Base-by-base conservation (phyloP, 2,797 vertebrate species). In the Catharus ustulatus region DNA sequence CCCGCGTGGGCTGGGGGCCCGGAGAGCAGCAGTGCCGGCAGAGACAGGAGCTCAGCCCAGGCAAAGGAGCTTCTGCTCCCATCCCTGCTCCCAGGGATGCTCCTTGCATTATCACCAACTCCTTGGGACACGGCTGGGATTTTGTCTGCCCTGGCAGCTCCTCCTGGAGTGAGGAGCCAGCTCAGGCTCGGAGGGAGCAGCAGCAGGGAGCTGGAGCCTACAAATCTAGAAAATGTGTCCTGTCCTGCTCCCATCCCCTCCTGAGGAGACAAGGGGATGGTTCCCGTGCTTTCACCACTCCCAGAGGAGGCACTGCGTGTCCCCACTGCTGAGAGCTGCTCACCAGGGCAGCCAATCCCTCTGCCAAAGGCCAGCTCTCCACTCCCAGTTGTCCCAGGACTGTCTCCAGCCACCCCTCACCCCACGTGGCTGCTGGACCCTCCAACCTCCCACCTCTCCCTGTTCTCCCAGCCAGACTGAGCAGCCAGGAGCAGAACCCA, bases 401-500 rank as follows among this genome's bases (percentile, higher is more conserved):
- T 3, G 5, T n/a, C 55, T 69, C 51, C 68, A 84, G 54, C 42
- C 13, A 11, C 27, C 7, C 9, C 19, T 5, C 15, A 26, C 9
- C 48, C 46, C 4, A 0, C 0, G 0, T 0, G 3, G 58, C 49
- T 32, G 15, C 52, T 0, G 0, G 29, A 66, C 36, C 36, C 63
- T 22, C 79, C 1, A 9, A 11, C 10, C 21, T 75, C 30, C 16
- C 57, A 30, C 2, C 59, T 46, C 45, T 72, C 46, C 29, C 59
- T 24, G 12, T 22, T 38, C 74, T 77, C 18, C 51, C 6, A 1
- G 43, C 34, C 51, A 29, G 66, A 4, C 45, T 16, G 43, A 92
- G 66, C 67, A 46, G 55, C 24, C 22, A 71, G 72, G 49, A 85
- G 69, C 21, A n/a, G n/a, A 86, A 36, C 42, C 23, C 80, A 57